Conservation (phyloP, 2,797 vertebrate species). For the Ciconia nigra region DNA sequence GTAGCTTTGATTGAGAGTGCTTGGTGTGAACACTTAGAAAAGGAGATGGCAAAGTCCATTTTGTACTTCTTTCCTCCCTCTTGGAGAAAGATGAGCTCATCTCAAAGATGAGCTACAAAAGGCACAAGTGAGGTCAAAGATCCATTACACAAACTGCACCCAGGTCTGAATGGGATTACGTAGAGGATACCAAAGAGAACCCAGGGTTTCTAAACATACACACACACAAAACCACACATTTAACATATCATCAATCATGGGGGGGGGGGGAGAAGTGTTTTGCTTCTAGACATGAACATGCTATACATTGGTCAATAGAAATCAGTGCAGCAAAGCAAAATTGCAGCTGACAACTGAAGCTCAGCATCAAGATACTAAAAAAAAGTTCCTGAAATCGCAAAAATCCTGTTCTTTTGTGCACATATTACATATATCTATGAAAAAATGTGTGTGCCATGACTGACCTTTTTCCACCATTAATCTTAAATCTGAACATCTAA, state of each 20-base stretch:
- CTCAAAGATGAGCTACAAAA: background rate
- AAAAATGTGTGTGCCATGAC: background rate
- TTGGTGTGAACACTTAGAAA: background rate
- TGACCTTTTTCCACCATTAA: background rate
- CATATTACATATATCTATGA: fast-evolving
- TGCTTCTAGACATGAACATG: background rate
- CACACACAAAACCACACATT: background rate
- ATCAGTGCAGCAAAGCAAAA: background rate
- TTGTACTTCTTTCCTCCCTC: background rate
- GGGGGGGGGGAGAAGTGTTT: background rate
- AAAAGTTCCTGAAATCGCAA: background rate
- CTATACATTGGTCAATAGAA: background rate
- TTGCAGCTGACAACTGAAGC: background rate
- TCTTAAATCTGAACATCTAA: background rate
- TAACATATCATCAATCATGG: background rate
- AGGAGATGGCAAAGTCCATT: background rate
- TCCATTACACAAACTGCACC: background rate
- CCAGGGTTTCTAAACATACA: background rate
- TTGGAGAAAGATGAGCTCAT: background rate
- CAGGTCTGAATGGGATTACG: background rate
- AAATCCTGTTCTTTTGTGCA: background rate
- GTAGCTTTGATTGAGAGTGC: background rate
- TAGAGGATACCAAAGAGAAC: background rate
- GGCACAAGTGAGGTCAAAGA: background rate
- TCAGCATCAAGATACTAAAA: background rate